Conservation (phyloP, 2,888 invertebrate genomes). For the Papilio elwesi region DNA sequence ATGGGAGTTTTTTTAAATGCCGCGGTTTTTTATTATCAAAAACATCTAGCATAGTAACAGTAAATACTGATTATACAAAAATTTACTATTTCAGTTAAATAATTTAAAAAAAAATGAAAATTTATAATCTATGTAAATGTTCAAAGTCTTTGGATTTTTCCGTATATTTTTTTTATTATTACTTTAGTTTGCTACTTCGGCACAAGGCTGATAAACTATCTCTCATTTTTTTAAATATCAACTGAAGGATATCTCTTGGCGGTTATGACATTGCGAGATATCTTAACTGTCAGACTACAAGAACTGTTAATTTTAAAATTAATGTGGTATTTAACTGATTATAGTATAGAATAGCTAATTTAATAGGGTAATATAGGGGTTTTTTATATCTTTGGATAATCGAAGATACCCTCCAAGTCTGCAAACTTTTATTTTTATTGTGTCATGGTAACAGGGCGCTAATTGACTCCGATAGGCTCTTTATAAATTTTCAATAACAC, state of each 20-base stretch:
- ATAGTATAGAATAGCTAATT: conserved; percentile 78
- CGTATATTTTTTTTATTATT: conserved; percentile 10
- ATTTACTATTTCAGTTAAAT: background rate
- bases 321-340: conserved; percentile 68
- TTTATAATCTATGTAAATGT: background rate
- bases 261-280: conserved; percentile 26
- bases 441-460: conserved; percentile 48
- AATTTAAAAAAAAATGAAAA: conserved; percentile 1
- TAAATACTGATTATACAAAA: conserved; percentile 28
- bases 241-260: conserved; percentile 1
- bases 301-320: conserved; percentile 47
- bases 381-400: background rate
- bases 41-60: background rate
- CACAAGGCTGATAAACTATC: conserved; percentile 17
- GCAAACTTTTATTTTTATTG: background rate
- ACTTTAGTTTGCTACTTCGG: conserved; percentile 10
- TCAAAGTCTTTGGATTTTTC: background rate
- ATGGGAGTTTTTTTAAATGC: background rate
- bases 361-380: conserved; percentile 74
- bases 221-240: conserved; percentile 24
- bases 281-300: conserved; percentile 30
- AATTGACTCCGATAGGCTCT: conserved; percentile 47
- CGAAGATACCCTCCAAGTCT: too few relatives aligned
- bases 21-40: too few relatives aligned
- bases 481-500: conserved; percentile 55